phyloP scores from a whole-genome alignment of 2,113 vertebrate genomes.

The Poeciliopsis retropinna region DNA sequence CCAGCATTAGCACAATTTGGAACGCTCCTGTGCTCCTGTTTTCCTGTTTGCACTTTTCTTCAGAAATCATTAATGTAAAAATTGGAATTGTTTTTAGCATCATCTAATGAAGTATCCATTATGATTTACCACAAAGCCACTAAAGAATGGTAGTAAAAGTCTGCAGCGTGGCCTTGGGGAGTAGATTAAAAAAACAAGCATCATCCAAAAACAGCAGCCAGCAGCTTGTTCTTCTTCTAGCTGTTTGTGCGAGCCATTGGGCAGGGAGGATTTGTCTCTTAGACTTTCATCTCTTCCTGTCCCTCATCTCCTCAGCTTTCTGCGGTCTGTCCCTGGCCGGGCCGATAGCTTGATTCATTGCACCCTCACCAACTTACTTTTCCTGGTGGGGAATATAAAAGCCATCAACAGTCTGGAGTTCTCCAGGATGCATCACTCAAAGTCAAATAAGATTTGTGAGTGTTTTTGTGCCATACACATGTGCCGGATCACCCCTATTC shows the following conservation, averaged over 20 bases:
- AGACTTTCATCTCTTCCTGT: slow-evolving; percentile 68
- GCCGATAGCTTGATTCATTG: slow-evolving; percentile 71
- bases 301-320: slow-evolving; percentile 59
- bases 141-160: slow-evolving; percentile 24
- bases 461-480: slow-evolving; percentile 30
- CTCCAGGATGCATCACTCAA: slow-evolving; percentile 63
- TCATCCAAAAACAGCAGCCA: slow-evolving; percentile 53
- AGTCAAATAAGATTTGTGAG: slow-evolving; percentile 65
- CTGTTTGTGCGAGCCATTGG: slow-evolving; percentile 40
- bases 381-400: slow-evolving; percentile 66
- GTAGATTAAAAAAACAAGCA: slow-evolving; percentile 47
- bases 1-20: neutral
- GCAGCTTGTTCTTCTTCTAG: slow-evolving; percentile 65
- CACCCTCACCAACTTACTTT: slow-evolving; percentile 59
- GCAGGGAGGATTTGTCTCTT: slow-evolving; percentile 68
- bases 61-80: slow-evolving; percentile 13
- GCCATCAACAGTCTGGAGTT: slow-evolving; percentile 69
- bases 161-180: slow-evolving; percentile 28
- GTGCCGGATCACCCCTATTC: slow-evolving; percentile 61
- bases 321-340: slow-evolving; percentile 55
- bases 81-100: neutral
- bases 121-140: slow-evolving; percentile 9
- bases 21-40: slow-evolving; percentile 8
- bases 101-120: slow-evolving; percentile 7
- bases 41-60: neutral